These are phyloP conservation scores for Xiphophorus maculatus DNA, from an alignment of 2,113 vertebrate species.

Conservation along the genomic window DNA sequence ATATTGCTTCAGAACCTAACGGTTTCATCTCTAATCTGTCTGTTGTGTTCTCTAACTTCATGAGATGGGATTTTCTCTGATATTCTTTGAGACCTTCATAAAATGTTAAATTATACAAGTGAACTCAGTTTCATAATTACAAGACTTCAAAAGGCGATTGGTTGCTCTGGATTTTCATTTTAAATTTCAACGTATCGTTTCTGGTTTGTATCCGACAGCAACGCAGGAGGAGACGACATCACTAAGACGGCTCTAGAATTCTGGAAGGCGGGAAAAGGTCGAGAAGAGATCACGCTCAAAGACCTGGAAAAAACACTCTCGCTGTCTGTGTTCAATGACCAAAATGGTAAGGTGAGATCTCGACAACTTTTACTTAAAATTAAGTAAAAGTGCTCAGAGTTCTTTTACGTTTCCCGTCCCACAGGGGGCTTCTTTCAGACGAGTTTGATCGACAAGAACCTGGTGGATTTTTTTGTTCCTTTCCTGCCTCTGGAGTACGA, in stretches of 20 bases:
- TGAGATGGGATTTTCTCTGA: too few relatives aligned
- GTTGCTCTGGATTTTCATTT: too few relatives aligned
- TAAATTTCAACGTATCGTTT: not conserved
- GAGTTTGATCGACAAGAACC: conserved; percentile 90
- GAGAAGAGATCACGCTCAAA: conserved; percentile 88
- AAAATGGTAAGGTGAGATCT: conserved; percentile 84
- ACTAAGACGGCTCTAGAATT: conserved; percentile 84
- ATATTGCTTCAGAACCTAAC: too few relatives aligned
- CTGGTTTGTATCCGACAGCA: conserved; percentile 74
- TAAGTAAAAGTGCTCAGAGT: not conserved
- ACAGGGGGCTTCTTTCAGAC: conserved; percentile 94
- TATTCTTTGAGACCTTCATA: too few relatives aligned
- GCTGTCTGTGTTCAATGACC: conserved; percentile 89
- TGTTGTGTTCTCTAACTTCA: too few relatives aligned
- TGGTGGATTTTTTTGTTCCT: conserved; percentile 94
- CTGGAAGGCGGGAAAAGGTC: conserved; percentile 81
- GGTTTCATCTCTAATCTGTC: too few relatives aligned
- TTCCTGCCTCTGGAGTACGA: conserved; percentile 95
- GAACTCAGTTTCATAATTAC: too few relatives aligned
- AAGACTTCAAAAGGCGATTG: too few relatives aligned
- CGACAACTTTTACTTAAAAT: not conserved
- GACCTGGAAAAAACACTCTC: conserved; percentile 85
- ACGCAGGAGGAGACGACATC: conserved; percentile 90
- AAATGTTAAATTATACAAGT: too few relatives aligned
- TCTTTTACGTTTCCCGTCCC: not conserved